A percentile compares a stretch with the other conserved stretches of the same genome.
Conservation (phyloP, 2,797 vertebrate species). For the Hippocampus kuda region DNA sequence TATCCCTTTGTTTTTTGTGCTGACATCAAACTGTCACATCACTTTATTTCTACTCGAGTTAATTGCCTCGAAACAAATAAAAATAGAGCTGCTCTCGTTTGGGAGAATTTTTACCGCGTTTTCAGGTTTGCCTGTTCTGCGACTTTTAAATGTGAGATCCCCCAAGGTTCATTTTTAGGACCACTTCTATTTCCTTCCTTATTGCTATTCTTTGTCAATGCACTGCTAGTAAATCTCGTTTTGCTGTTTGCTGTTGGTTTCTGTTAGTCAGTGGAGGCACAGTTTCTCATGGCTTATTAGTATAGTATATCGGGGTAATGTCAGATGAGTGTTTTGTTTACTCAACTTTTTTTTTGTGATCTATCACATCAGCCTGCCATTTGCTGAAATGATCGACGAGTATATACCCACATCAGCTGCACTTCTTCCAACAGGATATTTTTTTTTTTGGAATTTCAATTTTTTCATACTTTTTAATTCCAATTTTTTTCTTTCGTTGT, state of each 20-base stretch:
- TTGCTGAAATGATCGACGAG: not conserved
- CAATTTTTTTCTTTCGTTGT: not conserved
- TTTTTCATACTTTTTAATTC: not conserved
- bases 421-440: not conserved
- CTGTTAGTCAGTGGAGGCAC: too few relatives aligned
- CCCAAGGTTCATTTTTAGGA: not conserved
- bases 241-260: not conserved
- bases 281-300: too few relatives aligned
- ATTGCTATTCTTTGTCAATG: not conserved
- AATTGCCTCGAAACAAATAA: not conserved
- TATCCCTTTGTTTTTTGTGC: not conserved
- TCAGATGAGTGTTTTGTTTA: not conserved
- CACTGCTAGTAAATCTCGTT: not conserved
- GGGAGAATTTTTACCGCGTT: not conserved
- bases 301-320: too few relatives aligned
- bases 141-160: not conserved
- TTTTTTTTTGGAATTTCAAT: not conserved
- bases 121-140: not conserved
- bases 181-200: not conserved
- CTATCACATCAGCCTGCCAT: not conserved
- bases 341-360: not conserved
- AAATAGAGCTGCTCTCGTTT: not conserved
- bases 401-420: not conserved
- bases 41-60: not conserved
- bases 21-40: not conserved